phyloP scores from a whole-genome alignment of 2,888 invertebrate genomes.

The Chironomus tentans region DNA sequence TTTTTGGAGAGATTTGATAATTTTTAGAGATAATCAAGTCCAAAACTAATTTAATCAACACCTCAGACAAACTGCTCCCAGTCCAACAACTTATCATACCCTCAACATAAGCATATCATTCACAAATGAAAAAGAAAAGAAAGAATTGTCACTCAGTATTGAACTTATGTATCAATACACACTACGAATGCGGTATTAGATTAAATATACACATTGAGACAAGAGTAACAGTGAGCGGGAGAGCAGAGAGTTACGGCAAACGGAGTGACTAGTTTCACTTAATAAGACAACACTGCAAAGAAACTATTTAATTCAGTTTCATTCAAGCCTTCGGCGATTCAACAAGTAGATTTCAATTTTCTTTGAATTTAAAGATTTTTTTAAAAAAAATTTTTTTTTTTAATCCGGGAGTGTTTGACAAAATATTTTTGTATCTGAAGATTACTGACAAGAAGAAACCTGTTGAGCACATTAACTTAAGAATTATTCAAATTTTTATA shows the following conservation, averaged over 20 bases:
- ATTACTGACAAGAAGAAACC: background rate
- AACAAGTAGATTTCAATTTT: background rate
- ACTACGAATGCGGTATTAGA: background rate
- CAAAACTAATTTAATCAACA: no score
- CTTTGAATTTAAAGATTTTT: background rate
- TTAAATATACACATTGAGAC: background rate
- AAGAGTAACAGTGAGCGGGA: background rate
- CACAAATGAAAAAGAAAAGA: background rate
- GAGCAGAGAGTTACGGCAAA: background rate
- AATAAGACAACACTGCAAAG: conserved; percentile 22
- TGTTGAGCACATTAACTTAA: background rate
- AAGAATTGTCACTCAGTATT: background rate
- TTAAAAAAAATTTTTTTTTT: background rate
- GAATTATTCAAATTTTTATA: background rate
- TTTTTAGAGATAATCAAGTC: no score
- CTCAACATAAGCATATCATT: no score
- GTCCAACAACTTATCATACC: no score
- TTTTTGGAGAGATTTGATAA: no score
- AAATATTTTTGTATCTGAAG: no score
- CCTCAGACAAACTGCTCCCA: no score
- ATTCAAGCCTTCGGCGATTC: conserved; percentile 5
- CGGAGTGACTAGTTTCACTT: background rate
- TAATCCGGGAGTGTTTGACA: background rate
- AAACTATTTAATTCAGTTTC: conserved; percentile 23
- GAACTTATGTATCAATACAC: background rate